phyloP scores from a whole-genome alignment of 2,113 vertebrate species.

The Nyctereutes procyonoides region DNA sequence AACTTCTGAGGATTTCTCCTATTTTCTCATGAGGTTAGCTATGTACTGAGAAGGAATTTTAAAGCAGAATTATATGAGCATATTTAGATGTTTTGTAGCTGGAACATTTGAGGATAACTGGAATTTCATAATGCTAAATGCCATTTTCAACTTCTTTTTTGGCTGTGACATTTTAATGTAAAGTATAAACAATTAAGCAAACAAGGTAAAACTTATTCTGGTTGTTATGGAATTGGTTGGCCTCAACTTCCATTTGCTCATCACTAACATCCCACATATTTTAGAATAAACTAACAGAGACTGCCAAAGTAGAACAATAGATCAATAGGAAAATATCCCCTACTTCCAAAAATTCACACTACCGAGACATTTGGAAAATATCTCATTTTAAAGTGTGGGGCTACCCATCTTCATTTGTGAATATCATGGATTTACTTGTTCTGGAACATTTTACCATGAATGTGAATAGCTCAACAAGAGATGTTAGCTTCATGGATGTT shows the following conservation, averaged over 20 bases:
- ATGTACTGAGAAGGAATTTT: background rate
- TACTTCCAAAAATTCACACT: background rate
- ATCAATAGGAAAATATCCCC: background rate
- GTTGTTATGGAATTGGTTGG: background rate
- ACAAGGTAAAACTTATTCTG: background rate
- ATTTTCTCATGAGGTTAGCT: background rate
- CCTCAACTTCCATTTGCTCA: background rate
- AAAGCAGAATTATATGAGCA: background rate
- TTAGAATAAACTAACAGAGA: background rate
- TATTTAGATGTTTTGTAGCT: background rate
- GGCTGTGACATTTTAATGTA: background rate
- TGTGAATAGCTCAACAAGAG: background rate
- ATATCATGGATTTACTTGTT: background rate
- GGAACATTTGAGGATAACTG: background rate
- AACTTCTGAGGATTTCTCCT: background rate
- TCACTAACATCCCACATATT: too few relatives aligned
- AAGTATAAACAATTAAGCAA: background rate
- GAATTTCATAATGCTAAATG: background rate
- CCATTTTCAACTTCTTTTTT: background rate
- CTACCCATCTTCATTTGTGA: background rate
- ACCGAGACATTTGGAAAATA: background rate
- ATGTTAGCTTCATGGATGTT: background rate
- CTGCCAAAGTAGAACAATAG: background rate
- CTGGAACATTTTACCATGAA: background rate
- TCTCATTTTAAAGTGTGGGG: background rate